phyloP scores from a whole-genome alignment of 2,113 vertebrate species.

The Muntiacus reevesi region DNA sequence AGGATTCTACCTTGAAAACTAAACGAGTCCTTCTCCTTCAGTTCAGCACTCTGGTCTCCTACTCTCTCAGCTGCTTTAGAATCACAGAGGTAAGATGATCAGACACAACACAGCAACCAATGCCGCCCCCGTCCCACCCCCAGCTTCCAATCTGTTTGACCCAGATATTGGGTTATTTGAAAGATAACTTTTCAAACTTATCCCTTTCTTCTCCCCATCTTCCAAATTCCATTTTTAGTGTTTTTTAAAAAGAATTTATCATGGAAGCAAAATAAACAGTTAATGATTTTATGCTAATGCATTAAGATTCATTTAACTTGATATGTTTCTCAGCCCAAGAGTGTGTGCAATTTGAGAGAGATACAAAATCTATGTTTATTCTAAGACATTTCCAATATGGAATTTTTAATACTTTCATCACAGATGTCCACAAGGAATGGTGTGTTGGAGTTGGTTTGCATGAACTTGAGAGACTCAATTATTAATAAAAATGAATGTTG shows the following conservation, averaged over 20 bases:
- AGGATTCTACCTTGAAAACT: background rate
- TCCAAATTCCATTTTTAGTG: background rate
- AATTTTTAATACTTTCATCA: background rate
- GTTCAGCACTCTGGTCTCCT: background rate
- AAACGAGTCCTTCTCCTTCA: background rate
- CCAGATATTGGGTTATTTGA: background rate
- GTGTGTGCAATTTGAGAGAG: background rate
- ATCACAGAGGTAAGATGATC: background rate
- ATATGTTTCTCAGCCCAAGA: background rate
- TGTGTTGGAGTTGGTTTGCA: background rate
- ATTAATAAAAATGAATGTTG: background rate
- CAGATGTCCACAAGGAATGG: background rate
- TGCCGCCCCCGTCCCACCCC: rapidly evolving
- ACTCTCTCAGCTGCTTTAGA: background rate
- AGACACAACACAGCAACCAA: background rate
- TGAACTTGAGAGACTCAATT: background rate
- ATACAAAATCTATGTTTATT: background rate
- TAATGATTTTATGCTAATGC: background rate
- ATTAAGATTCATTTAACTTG: conserved; percentile 26
- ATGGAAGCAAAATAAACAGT: background rate
- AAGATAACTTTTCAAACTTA: background rate
- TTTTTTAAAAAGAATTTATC: background rate
- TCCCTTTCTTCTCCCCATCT: background rate
- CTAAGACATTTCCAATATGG: background rate
- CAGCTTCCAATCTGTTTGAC: background rate